Conservation (phyloP, 2,113 vertebrate genomes). For the Pitta sordida region DNA sequence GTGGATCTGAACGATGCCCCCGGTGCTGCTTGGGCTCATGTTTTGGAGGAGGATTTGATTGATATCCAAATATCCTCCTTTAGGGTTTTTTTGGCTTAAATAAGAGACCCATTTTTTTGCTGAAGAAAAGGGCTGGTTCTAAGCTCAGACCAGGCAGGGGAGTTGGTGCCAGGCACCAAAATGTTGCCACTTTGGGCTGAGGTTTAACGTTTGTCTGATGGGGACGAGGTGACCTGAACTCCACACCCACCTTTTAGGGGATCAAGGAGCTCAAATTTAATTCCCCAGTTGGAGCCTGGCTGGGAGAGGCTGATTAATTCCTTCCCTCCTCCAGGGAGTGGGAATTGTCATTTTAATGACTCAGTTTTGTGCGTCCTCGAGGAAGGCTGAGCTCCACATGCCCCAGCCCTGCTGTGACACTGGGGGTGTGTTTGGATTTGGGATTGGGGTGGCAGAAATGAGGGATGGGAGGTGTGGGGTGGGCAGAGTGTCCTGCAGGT, state of each 20-base stretch:
- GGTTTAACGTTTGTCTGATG: background rate
- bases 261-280: background rate
- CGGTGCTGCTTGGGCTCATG: background rate
- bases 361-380: background rate
- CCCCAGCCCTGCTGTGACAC: background rate
- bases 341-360: background rate
- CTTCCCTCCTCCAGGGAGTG: background rate
- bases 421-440: accelerated
- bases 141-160: accelerated
- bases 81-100: background rate
- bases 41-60: background rate
- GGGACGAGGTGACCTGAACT: background rate
- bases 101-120: background rate
- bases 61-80: background rate
- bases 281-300: background rate
- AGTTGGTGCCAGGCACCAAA: background rate
- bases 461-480: accelerated
- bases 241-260: background rate
- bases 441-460: background rate
- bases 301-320: background rate
- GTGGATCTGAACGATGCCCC: background rate
- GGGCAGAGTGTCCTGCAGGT: background rate
- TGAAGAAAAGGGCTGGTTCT: background rate
- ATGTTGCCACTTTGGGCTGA: background rate
- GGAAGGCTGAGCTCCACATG: background rate